Conservation (phyloP, 1,140 invertebrate genomes). For the Apis dorsata region DNA sequence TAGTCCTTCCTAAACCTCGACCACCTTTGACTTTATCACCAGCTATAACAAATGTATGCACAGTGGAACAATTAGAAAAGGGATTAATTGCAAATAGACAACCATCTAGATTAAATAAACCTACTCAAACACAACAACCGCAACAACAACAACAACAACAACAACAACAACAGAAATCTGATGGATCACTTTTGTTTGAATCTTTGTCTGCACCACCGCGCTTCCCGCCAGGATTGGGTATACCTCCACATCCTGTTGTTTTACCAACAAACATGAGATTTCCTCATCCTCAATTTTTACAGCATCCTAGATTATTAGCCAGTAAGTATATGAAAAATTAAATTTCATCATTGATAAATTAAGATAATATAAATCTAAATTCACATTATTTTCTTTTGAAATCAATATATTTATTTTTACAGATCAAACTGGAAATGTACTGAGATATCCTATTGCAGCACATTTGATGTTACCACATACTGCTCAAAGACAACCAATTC, state of each 20-base stretch:
- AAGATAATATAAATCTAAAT: too few species aligned
- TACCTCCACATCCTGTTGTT: slow-evolving; percentile 68
- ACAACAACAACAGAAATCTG: slow-evolving; percentile 70
- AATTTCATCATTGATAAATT: not conserved
- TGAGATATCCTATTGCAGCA: slow-evolving; percentile 74
- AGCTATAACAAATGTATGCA: slow-evolving; percentile 78
- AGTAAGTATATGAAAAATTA: slow-evolving; percentile 62
- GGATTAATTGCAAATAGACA: slow-evolving; percentile 78
- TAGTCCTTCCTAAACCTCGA: slow-evolving; percentile 67
- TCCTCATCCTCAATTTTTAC: slow-evolving; percentile 74
- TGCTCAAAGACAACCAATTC: slow-evolving; percentile 72
- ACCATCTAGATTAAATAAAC: slow-evolving; percentile 71
- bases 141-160: slow-evolving; percentile 44
- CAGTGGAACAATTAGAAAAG: slow-evolving; percentile 82
- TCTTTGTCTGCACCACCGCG: slow-evolving; percentile 67
- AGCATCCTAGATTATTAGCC: slow-evolving; percentile 72
- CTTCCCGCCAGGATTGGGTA: slow-evolving; percentile 74
- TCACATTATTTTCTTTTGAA: not conserved
- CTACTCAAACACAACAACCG: slow-evolving; percentile 66
- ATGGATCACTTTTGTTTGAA: slow-evolving; percentile 69
- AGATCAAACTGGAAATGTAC: slow-evolving; percentile 79
- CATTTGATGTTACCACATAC: slow-evolving; percentile 73
- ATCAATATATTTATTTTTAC: not conserved
- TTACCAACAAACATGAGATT: slow-evolving; percentile 72
- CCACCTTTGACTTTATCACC: slow-evolving; percentile 60